Percentiles rank a stretch among this genome's conserved stretches.
These are phyloP conservation scores for Contarinia nasturtii DNA, from an alignment of 1,140 invertebrate species.

Conservation along the genomic window DNA sequence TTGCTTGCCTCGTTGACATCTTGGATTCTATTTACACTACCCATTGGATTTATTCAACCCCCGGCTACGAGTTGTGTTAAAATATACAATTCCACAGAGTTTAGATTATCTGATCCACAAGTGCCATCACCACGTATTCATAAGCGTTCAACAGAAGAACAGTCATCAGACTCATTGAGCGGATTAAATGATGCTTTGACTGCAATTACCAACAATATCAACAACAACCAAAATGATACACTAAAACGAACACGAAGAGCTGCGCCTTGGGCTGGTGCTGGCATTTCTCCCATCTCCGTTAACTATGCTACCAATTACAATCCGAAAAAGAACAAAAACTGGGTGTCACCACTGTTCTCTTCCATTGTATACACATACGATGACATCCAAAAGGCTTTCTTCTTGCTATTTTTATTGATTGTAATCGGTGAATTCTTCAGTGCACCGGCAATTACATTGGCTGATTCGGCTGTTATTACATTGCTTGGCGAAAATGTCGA, in stretches of 20 bases:
- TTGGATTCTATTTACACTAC: conserved; percentile 93
- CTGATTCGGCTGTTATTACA: conserved; percentile 83
- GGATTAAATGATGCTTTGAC: not conserved
- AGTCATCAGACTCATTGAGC: not conserved
- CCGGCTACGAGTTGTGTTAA: conserved; percentile 73
- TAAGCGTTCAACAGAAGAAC: not conserved
- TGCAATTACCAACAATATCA: not conserved
- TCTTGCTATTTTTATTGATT: conserved; percentile 77
- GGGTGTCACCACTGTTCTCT: conserved; percentile 82
- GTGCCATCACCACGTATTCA: conserved; percentile 6
- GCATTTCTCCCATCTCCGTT: conserved; percentile 57
- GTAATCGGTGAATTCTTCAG: conserved; percentile 95
- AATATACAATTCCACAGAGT: conserved; percentile 48
- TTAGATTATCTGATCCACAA: conserved; percentile 28
- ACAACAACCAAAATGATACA: conserved; percentile 1
- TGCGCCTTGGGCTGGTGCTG: conserved; percentile 24
- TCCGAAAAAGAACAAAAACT: conserved; percentile 45
- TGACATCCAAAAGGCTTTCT: conserved; percentile 93
- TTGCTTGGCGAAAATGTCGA: conserved; percentile 82
- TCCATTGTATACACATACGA: conserved; percentile 73
- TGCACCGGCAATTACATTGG: conserved; percentile 91
- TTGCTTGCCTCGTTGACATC: conserved; percentile 78
- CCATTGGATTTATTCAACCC: conserved; percentile 87
- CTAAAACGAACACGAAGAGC: conserved; percentile 4
- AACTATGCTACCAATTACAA: conserved; percentile 69